Evolutionary conservation across 2,113 vertebrate species (phyloP).

Genomic region (Perca flavescens): DNA sequence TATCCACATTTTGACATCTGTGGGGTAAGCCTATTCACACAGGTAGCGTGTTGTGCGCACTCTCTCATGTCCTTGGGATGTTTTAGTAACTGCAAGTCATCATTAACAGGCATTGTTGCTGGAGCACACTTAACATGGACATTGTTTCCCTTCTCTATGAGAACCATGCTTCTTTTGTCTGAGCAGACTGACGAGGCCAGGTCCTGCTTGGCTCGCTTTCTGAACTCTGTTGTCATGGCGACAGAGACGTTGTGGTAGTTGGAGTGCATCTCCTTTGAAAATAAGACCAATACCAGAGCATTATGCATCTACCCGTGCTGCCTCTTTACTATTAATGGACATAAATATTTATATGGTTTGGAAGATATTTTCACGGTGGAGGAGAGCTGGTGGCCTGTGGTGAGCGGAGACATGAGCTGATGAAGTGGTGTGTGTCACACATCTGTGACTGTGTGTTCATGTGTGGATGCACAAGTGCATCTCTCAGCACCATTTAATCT

Average conservation of each 20-base stretch:
- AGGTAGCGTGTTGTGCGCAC: background rate
- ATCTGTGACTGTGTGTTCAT: slow-evolving; percentile 45
- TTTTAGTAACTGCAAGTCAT: slow-evolving; percentile 27
- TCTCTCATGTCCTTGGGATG: slow-evolving; percentile 19
- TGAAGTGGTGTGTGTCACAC: slow-evolving; percentile 71
- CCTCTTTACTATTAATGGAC: slow-evolving; percentile 82
- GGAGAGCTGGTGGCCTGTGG: slow-evolving; percentile 64
- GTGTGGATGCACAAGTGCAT: slow-evolving; percentile 33
- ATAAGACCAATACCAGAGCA: slow-evolving; percentile 60
- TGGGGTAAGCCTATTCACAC: background rate
- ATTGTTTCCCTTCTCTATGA: slow-evolving; percentile 31
- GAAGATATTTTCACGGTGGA: slow-evolving; percentile 62
- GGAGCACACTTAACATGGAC: slow-evolving; percentile 33
- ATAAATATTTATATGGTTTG: slow-evolving; percentile 82
- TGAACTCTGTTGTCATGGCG: slow-evolving; percentile 82
- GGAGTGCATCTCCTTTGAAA: slow-evolving; percentile 74
- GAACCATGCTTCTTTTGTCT: slow-evolving; percentile 58
- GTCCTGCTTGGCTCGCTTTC: slow-evolving; percentile 60
- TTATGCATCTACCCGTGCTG: slow-evolving; percentile 68
- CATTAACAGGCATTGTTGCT: slow-evolving; percentile 53
- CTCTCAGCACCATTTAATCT: slow-evolving; percentile 36
- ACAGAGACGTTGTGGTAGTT: slow-evolving; percentile 72
- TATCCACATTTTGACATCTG: slow-evolving; percentile 38
- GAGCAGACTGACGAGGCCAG: slow-evolving; percentile 56
- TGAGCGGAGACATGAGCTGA: slow-evolving; percentile 69